Base-by-base conservation (phyloP, 2,113 vertebrate genomes). In the Taxidea taxus region DNA sequence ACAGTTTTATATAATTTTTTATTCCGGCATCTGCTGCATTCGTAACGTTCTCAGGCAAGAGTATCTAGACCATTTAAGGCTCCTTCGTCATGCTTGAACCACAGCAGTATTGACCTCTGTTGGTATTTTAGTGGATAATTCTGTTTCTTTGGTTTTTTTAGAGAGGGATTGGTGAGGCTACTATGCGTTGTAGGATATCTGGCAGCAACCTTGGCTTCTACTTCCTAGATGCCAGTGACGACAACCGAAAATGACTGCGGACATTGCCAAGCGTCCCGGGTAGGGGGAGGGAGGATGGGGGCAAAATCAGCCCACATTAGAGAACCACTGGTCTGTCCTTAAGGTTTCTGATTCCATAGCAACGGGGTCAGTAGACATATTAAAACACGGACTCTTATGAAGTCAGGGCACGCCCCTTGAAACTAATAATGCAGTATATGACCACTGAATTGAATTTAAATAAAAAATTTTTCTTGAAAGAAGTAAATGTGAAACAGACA, bases 201-300 rank as follows among this genome's bases (percentile, higher is more conserved):
- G 20, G 72, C 37, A 5, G 23, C 20, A 27, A 70, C 72, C 37
- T 3, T 74, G 27, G 7, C n/a, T 15, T 39, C 54, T 20, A 1
- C 15, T 18, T 27, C 8, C 54, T 29, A 39, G 3, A n/a, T 54
- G 72, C 78, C 70, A 29, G 13, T 37, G 23, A 54, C 42, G 16
- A 2, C 83, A 34, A 77, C 60, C 54, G 37, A n/a, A 49, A 78
- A 27, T 62, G 31, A 54, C 44, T 37, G 18, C 74, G 25, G 44
- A 39, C 27, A 20, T 44, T 66, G 60, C 18, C 72, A 54, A 6
- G 1, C 81, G 27, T 80, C n/a, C 44, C 2, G 31, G 3, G 18
- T 2, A 0, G 16, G 16, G 16, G 34, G 3, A 4, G 3, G 16
- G 66, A 3, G 8, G 6, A 14, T 13, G 31, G 6, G 37, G 4